Percentiles rank a stretch among this genome's conserved stretches.
Evolutionary conservation across 1,140 invertebrate species (phyloP).

Genomic region (Brachionus manjavacas): DNA sequence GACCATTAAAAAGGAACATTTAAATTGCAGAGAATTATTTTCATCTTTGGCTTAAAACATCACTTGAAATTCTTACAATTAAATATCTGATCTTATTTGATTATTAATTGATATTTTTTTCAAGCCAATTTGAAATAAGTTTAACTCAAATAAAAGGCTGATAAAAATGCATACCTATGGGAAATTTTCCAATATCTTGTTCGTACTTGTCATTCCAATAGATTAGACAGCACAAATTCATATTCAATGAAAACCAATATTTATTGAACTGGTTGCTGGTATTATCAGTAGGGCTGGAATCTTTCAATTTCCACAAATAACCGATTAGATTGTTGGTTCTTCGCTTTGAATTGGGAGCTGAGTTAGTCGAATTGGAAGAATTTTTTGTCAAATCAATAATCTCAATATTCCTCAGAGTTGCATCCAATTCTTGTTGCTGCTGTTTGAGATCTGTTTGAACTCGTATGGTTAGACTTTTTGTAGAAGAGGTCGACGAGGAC

Average conservation of each 20-base stretch:
- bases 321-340: neutral
- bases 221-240: slow-evolving; percentile 6
- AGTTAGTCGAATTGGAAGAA: neutral
- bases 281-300: neutral
- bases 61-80: too few relatives aligned
- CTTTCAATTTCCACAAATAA: slow-evolving; percentile 27
- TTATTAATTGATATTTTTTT: too few relatives aligned
- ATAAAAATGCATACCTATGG: neutral
- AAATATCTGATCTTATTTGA: too few relatives aligned
- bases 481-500: neutral
- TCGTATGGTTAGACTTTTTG: neutral
- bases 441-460: neutral
- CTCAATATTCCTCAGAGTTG: neutral
- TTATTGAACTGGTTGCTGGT: slow-evolving; percentile 6
- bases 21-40: too few relatives aligned
- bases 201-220: slow-evolving; percentile 33
- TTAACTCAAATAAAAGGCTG: too few relatives aligned
- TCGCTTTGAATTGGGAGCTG: neutral
- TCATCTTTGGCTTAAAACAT: too few relatives aligned
- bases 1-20: too few relatives aligned
- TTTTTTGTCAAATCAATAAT: slow-evolving; percentile 24
- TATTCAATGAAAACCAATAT: slow-evolving; percentile 27
- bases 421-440: neutral
- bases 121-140: too few relatives aligned
- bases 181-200: slow-evolving; percentile 22